Evolutionary conservation across 2,888 invertebrate genomes (phyloP), one percentile per base, ranked within the genome.

Genomic region (Lumbricus terrestris): DNA sequence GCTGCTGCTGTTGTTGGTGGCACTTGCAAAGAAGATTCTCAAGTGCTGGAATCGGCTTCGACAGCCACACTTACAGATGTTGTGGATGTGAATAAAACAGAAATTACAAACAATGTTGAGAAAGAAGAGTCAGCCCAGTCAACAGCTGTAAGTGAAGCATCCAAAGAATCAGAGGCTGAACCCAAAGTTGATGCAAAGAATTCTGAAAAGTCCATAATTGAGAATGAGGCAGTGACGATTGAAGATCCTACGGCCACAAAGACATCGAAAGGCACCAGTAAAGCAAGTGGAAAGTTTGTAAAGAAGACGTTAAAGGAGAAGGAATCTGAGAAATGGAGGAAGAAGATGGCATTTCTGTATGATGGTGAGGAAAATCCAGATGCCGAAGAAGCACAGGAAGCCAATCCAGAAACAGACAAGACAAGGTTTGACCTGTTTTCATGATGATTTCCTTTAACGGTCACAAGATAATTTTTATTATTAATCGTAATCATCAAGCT

Each of bases 341-440:
- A 88, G 47, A 90, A 88, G 34, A 34, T 85, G 83, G 88, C 88
- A 0, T 42, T 88, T 29, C 18, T 47, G 83, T 20, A 54, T 20
- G 54, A 40, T 47, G 88, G 88, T n/a, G 88, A 88, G 42, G 38
- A 0, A 37, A 82, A n/a, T 88, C 37, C 35, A n/a, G 82, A 90
- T 88, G 69, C 33, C 5, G 69, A 69, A 18, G 88, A 69, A 82
- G 3, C 69, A 20, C 69, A 69, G 37, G 89, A 89, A 82, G 38
- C 35, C 0, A n/a, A 82, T 20, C 35, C 35, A 1, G 37, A 69
- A n/a, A 29, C n/a, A 4, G 35, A 89, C 35, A 47, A 89, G 16
- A 29, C 69, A 18, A 89, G 69, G 69, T 54, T 69, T 33, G 47
- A 47, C 1, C 47, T 15, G 69, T 29, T n/a, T 11, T n/a, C 4